Percentiles rank a stretch among this genome's conserved stretches.
Conservation (phyloP, 92 coral and sea anemone species). For the Ricordea florida region DNA sequence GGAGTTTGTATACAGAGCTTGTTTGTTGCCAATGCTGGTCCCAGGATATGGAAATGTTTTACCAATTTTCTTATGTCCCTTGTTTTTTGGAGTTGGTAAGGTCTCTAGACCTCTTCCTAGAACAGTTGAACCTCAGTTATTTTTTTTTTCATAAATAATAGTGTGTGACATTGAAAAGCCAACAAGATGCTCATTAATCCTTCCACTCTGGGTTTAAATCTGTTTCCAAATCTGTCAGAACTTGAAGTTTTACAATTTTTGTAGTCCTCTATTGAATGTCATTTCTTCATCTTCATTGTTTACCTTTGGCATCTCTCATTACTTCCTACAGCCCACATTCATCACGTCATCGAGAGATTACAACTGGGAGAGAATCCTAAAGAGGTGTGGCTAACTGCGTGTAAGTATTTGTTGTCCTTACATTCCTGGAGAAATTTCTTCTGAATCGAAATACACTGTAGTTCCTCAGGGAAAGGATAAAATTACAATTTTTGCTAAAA, state of each 20-base stretch:
- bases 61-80: constrained; percentile 88
- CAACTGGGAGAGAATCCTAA: constrained; percentile 65
- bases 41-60: constrained; percentile 74
- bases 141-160: too few relatives aligned
- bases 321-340: constrained; percentile 82
- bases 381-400: constrained; percentile 80
- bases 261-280: background rate
- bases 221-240: too few relatives aligned
- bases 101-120: too few relatives aligned
- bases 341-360: constrained; percentile 92
- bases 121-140: too few relatives aligned
- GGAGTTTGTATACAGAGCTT: constrained; percentile 98
- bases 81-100: constrained; percentile 98
- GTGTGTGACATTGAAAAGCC: too few relatives aligned
- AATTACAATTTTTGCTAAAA: too few relatives aligned
- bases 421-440: too few relatives aligned
- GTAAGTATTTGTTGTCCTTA: constrained; percentile 43
- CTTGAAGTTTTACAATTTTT: background rate
- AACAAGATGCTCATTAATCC: too few relatives aligned
- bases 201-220: too few relatives aligned
- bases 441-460: too few relatives aligned
- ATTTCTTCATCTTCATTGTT: background rate
- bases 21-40: constrained; percentile 85
- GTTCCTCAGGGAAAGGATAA: too few relatives aligned
- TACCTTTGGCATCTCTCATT: background rate